Conservation (phyloP, 2,797 vertebrate species). For the Falco berigora region DNA sequence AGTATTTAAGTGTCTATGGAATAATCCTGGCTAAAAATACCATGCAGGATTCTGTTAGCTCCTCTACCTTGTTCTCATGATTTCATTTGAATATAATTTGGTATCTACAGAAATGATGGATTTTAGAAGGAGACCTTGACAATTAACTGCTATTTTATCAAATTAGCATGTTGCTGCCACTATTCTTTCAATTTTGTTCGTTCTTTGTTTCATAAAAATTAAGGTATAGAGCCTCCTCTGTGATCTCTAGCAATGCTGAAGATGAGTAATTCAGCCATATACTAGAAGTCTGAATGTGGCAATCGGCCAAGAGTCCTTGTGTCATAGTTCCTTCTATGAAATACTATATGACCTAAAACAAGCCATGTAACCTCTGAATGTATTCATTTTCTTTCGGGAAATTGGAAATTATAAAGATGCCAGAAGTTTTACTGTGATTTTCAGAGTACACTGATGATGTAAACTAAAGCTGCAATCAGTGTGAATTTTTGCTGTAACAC, state of each 20-base stretch:
- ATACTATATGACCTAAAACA: background rate
- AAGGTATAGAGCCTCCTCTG: background rate
- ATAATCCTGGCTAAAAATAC: background rate
- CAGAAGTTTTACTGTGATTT: background rate
- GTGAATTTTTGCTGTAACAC: background rate
- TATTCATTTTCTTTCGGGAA: background rate
- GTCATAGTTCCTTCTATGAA: background rate
- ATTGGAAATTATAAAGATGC: background rate
- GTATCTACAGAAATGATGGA: background rate
- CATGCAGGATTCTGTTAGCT: background rate
- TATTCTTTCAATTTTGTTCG: background rate
- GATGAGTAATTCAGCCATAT: background rate
- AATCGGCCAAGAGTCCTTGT: background rate
- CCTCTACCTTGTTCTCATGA: background rate
- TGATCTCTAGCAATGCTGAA: background rate
- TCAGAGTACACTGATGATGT: background rate
- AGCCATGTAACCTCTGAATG: background rate
- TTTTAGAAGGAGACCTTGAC: background rate
- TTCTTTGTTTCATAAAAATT: background rate
- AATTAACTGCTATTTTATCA: background rate
- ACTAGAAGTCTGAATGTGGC: background rate
- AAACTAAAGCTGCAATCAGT: background rate
- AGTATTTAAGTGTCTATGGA: background rate
- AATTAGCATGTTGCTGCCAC: background rate
- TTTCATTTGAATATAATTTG: background rate